Base-by-base conservation (phyloP, 2,113 vertebrate species). In the Clarias magur region DNA sequence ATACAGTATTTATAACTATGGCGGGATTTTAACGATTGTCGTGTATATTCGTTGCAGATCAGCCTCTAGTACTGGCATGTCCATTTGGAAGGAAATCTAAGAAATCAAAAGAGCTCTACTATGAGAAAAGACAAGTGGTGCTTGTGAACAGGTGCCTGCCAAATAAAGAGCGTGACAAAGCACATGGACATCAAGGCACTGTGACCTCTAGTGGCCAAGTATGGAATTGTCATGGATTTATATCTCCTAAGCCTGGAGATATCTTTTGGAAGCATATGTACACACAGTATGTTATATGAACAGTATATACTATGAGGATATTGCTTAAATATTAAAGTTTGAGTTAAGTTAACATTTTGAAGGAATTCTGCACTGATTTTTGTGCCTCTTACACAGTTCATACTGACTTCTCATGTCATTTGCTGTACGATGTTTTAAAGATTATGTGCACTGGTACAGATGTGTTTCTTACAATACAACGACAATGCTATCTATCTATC, bases 191-290 rank as follows among this genome's bases (percentile, higher is more conserved):
- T 9, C 75, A 56, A 27, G 15, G 5, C 13, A 79, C 53, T 27
- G 0, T 27, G 75, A 54, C 53, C 53, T 79, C 75, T 79, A 56
- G 75, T 79, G 75, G 75, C 3, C 53, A 56, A 79, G 53, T 79
- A 15, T 2, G 48, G 13, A 79, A 79, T 27, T 54, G 75, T 2
- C 53, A 56, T 56, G 5, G 4, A 5, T 2, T 78, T 48, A 19
- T 9, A 0, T 56, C 12, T 7, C 8, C 2, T 10, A 10, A 0
- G 17, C 3, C 0, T 23, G n/a, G n/a, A n/a, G n/a, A n/a, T n/a
- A n/a, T n/a, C n/a, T n/a, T n/a, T n/a, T n/a, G n/a, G n/a, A n/a
- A n/a, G n/a, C n/a, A n/a, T n/a, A n/a, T 54, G 42, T 48, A 48
- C 42, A 6, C 42, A 7, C 42, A 48, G 42, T 6, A 48, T 48